phyloP scores from a whole-genome alignment of 1,140 invertebrate genomes.

The Ganaspis sp. region DNA sequence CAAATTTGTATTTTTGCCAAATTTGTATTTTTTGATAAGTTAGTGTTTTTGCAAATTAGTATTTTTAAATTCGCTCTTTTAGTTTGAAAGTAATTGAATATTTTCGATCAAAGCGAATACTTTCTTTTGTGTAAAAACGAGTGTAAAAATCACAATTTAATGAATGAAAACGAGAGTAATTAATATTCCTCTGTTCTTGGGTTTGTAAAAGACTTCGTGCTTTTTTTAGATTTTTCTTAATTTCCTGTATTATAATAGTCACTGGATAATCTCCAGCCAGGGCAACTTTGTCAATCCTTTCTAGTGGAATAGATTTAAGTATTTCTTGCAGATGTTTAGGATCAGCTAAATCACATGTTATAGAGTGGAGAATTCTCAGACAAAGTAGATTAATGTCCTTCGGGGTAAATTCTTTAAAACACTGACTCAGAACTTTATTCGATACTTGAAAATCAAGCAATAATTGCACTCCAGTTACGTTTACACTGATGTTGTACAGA shows the following conservation, averaged over 20 bases:
- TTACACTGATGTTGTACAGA: constrained; percentile 71
- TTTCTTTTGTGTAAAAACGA: too few relatives aligned
- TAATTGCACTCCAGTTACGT: constrained; percentile 60
- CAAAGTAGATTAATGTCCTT: constrained; percentile 60
- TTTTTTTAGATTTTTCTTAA: constrained; percentile 39
- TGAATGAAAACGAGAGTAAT: too few relatives aligned
- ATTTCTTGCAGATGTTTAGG: constrained; percentile 51
- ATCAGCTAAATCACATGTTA: constrained; percentile 63
- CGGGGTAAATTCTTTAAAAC: constrained; percentile 49
- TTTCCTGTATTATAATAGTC: constrained; percentile 50
- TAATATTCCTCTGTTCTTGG: not conserved
- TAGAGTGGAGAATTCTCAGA: constrained; percentile 65
- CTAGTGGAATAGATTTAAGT: constrained; percentile 51
- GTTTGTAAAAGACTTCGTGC: not conserved
- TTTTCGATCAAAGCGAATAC: too few relatives aligned
- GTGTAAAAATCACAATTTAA: too few relatives aligned
- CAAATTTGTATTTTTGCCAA: too few relatives aligned
- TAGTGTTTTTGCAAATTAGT: too few relatives aligned
- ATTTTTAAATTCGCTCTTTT: too few relatives aligned
- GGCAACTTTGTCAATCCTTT: constrained; percentile 55
- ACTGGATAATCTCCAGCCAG: constrained; percentile 40
- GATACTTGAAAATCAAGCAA: constrained; percentile 58
- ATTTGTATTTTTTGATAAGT: too few relatives aligned
- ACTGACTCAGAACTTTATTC: constrained; percentile 53
- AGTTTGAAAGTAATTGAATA: too few relatives aligned